Conservation (phyloP, 2,797 vertebrate genomes). For the Acanthopagrus latus region DNA sequence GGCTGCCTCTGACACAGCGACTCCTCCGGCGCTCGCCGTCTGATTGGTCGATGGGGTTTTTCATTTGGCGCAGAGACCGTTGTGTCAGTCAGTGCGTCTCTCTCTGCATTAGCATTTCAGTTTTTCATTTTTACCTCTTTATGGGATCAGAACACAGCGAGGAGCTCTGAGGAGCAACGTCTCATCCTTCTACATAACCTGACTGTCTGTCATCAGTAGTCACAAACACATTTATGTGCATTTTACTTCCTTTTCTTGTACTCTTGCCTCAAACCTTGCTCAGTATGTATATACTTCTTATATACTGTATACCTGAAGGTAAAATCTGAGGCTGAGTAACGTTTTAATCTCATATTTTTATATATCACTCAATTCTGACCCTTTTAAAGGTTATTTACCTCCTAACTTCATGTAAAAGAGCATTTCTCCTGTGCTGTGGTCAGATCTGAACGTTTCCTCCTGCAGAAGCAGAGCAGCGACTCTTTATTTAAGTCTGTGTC, state of each 20-base stretch:
- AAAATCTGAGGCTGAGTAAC: background rate
- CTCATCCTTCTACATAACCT: background rate
- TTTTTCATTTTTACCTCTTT: slow-evolving; percentile 12
- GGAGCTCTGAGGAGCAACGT: background rate
- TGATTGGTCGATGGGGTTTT: slow-evolving; percentile 15
- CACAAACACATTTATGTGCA: background rate
- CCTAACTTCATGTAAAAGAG: background rate
- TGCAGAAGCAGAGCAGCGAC: background rate
- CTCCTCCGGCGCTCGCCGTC: slow-evolving; percentile 2
- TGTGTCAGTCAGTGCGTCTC: background rate
- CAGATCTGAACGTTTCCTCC: too few relatives aligned
- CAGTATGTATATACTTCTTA: too few relatives aligned
- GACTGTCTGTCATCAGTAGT: background rate
- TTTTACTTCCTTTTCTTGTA: background rate
- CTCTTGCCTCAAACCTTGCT: background rate
- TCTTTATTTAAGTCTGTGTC: slow-evolving; percentile 9
- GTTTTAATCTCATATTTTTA: background rate
- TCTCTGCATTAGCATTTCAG: background rate
- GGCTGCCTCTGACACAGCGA: slow-evolving; percentile 30
- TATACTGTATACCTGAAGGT: too few relatives aligned
- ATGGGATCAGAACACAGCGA: slow-evolving; percentile 4
- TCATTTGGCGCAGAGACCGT: slow-evolving; percentile 9
- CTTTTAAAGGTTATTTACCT: background rate
- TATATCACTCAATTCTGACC: background rate
- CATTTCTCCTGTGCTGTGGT: background rate